Evolutionary conservation across 2,888 invertebrate species (phyloP).

Genomic region (Oxycera nigricornis): DNA sequence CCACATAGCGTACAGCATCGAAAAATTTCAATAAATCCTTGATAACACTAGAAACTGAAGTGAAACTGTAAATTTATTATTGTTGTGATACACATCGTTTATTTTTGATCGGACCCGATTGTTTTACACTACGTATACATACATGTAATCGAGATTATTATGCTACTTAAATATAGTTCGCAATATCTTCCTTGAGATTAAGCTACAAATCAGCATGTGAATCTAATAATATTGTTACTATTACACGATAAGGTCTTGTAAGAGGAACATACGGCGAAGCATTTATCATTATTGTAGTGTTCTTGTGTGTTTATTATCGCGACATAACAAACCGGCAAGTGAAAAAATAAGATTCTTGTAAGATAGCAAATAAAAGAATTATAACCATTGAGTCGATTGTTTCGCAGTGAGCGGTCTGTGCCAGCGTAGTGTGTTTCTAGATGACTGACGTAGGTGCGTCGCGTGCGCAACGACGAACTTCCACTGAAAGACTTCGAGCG

Average conservation of each 20-base stretch:
- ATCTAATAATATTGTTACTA: conserved; percentile 38
- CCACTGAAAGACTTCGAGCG: no score
- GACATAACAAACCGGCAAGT: conserved; percentile 3
- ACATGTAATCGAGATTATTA: conserved; percentile 29
- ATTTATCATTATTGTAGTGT: conserved; percentile 40
- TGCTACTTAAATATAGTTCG: conserved; percentile 32
- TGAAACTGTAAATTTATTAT: conserved; percentile 24
- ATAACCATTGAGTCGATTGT: no score
- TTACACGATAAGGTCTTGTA: conserved; percentile 34
- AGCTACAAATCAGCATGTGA: conserved; percentile 28
- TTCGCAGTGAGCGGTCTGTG: no score
- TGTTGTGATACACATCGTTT: conserved; percentile 19
- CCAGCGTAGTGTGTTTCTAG: no score
- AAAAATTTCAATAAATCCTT: not conserved
- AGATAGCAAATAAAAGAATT: conserved; percentile 2
- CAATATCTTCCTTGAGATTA: conserved; percentile 20
- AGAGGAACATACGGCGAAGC: conserved; percentile 35
- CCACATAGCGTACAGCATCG: no score
- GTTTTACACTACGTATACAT: conserved; percentile 7
- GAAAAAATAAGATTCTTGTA: conserved; percentile 23
- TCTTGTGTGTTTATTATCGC: conserved; percentile 30
- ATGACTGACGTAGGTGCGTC: no score
- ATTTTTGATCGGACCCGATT: not conserved
- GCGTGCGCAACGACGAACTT: no score
- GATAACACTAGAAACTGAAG: conserved; percentile 21